phyloP scores from a whole-genome alignment of 2,888 invertebrate species.

The Leptopilina myrica region DNA sequence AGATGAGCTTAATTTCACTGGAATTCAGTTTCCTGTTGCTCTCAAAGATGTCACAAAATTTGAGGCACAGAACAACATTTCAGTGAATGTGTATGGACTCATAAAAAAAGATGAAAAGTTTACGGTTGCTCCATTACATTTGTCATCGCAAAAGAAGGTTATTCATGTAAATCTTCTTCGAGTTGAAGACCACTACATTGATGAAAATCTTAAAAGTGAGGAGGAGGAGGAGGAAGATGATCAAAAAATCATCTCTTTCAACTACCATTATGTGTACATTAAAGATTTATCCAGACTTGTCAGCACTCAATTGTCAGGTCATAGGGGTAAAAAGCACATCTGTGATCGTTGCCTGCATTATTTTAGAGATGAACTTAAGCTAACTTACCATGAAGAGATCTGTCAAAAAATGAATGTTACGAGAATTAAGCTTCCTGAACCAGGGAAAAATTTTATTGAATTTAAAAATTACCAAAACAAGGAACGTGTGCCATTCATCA shows the following conservation, averaged over 20 bases:
- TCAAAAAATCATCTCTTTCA: neutral
- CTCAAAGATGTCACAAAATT: neutral
- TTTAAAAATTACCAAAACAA: neutral
- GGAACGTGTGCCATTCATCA: neutral
- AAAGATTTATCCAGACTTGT: no score
- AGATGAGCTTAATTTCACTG: no score
- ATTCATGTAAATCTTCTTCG: slow-evolving; percentile 36
- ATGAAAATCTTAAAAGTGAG: neutral
- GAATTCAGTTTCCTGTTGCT: neutral
- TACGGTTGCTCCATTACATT: slow-evolving; percentile 7
- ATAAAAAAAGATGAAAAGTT: slow-evolving; percentile 4
- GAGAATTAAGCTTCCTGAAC: neutral
- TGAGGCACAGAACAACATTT: neutral
- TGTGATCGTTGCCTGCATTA: no score
- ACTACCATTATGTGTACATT: no score
- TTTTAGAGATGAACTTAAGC: no score
- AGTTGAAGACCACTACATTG: neutral
- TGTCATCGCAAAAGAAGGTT: slow-evolving; percentile 25
- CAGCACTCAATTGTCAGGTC: no score
- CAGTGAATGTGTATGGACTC: slow-evolving; percentile 39
- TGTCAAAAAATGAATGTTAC: neutral
- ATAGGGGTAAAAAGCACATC: no score
- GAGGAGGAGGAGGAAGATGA: neutral
- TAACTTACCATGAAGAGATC: neutral
- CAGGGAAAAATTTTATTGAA: neutral